Evolutionary conservation across 2,797 vertebrate genomes (phyloP), one percentile per base, ranked within the genome.

Genomic region (Alectoris magna): DNA sequence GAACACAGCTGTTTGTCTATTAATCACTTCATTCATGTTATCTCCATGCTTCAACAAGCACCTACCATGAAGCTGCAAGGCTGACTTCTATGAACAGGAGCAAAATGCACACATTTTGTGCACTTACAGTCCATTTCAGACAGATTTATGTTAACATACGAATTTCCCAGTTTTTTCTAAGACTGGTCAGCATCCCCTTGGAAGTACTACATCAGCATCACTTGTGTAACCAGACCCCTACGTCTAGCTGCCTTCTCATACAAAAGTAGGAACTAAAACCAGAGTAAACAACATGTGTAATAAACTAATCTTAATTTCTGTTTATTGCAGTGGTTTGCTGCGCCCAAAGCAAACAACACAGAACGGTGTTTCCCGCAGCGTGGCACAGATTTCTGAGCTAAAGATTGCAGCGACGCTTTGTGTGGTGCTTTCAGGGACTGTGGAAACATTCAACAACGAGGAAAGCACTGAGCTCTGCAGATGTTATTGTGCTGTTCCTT

Each of bases 331-430:
- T 36, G n/a, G 51, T 68, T 84, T 79, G 34, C 31, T 87, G 73
- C 71, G 71, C 67, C 87, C 81, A 81, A 80, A 91, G 66, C 63
- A 94, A 87, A 48, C n/a, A 87, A 48, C n/a, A 72, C 83, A 56
- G 58, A 53, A 44, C 27, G 51, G 22, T 1, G 0, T 67, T 87
- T 89, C 66, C 41, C 64, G 58, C 0, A 1, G 24, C 2, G 23
- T 36, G 29, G 31, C 41, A 62, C 39, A 58, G 73, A 62, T 68
- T 91, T 94, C 84, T 73, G 17, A 78, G 56, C 76, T 89, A 63
- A 89, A 91, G 83, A 70, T 16, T 69, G 11, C 60, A 55, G 58
- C 2, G 23, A 24, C 19, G 18, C 36, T 51, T 23, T 44, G 11
- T 11, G 27, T 11, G 44, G 63, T 48, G 36, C 56, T 49, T 62